Evolutionary conservation across 2,113 vertebrate genomes (phyloP), one percentile per base, ranked within the genome.

Genomic region (Pithys albifrons): DNA sequence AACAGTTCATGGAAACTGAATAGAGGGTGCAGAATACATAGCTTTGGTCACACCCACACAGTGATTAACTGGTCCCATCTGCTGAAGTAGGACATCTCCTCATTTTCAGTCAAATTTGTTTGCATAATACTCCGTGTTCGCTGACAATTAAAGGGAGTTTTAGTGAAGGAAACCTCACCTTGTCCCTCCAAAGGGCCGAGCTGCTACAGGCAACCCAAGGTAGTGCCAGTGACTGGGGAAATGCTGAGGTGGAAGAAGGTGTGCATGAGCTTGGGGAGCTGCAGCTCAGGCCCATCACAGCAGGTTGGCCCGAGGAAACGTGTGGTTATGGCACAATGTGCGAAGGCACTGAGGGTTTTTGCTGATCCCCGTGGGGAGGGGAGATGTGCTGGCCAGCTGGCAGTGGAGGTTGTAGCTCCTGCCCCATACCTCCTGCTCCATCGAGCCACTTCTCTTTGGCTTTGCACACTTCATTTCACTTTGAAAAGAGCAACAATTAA

Each of bases 301-400:
- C 24, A 19, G 46, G n/a, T 0, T 27, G 37, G 25, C 46, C 19
- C 1, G 4, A 2, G 31, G 18, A 61, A 61, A 19, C 0, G 0
- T 2, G 28, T 1, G 29, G 35, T 8, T 59, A 43, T 9, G 48
- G 22, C 2, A 19, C 66, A 66, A 43, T 23, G 25, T 13, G 55
- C 0, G 1, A 83, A 24, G 27, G 19, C 64, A n/a, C 25, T 0
- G 0, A 7, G 46, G 46, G 74, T 55, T 77, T 24, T 19, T n/a
- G 51, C 19, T 1, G 1, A 31, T 25, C 27, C 16, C 33, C 0
- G 0, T 0, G 5, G 58, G 2, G 3, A 83, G 64, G 12, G n/a
- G 31, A 64, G 5, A 57, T 28, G 11, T 91, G 19, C 49, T 25
- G 0, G 0, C 33, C 2, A 18, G n/a, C 58, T 24, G 1, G 0